Conservation (phyloP, 2,888 invertebrate genomes). For the Odontocerum albicorne region DNA sequence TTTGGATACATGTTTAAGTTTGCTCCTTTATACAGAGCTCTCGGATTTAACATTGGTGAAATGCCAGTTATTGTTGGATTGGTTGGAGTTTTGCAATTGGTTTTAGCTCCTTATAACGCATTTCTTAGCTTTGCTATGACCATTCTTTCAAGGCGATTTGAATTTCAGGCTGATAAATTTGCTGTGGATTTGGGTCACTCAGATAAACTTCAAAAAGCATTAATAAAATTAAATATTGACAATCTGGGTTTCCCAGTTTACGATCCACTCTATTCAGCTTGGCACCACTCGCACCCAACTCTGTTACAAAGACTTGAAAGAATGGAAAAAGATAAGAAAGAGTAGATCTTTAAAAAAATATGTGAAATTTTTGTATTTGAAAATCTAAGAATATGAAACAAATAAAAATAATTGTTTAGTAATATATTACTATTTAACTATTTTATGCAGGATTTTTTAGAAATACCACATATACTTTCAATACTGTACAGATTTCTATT, state of each 20-base stretch:
- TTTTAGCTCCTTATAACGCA: slow-evolving; percentile 92
- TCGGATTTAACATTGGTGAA: slow-evolving; percentile 78
- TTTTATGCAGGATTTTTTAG: no score
- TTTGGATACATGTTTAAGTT: slow-evolving; percentile 68
- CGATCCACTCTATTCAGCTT: slow-evolving; percentile 89
- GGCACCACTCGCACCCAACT: slow-evolving; percentile 98
- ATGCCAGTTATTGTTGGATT: slow-evolving; percentile 92
- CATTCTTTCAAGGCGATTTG: slow-evolving; percentile 81
- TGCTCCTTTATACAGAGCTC: slow-evolving; percentile 78
- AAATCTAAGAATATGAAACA: no score
- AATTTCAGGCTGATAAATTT: slow-evolving; percentile 96
- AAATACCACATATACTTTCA: no score
- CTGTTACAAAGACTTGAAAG: slow-evolving; percentile 82
- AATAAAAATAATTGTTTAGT: no score
- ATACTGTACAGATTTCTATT: no score
- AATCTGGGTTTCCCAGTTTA: slow-evolving; percentile 95
- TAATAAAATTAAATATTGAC: slow-evolving; percentile 92
- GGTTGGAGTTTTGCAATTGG: slow-evolving; percentile 84
- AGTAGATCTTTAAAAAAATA: no score
- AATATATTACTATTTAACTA: no score
- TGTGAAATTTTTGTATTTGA: no score
- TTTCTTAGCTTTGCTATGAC: slow-evolving; percentile 84
- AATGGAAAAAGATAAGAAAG: no score
- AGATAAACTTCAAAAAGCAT: slow-evolving; percentile 73
- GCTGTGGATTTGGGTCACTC: slow-evolving; percentile 81